phyloP scores from a whole-genome alignment of 2,113 vertebrate species.

The Cyanoliseus patagonus region DNA sequence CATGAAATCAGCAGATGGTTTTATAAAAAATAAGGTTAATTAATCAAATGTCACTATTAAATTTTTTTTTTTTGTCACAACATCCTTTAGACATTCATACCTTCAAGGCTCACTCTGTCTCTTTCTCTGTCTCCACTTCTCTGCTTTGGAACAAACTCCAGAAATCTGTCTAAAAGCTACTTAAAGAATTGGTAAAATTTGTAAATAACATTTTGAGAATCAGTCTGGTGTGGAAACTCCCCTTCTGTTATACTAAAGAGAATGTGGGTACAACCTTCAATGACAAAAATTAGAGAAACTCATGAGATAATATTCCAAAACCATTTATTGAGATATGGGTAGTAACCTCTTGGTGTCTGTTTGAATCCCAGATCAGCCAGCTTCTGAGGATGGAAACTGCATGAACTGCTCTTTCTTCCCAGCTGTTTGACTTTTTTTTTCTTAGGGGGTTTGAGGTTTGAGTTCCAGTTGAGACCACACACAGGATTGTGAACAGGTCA shows the following conservation, averaged over 20 bases:
- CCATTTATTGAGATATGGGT: not conserved
- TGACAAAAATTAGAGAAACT: not conserved
- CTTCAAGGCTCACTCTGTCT: not conserved
- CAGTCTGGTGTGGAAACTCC: accelerated
- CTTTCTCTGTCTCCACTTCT: not conserved
- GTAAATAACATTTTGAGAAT: not conserved
- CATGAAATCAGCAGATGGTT: not conserved
- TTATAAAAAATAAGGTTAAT: not conserved
- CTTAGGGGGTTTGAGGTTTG: not conserved
- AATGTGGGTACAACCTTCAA: not conserved
- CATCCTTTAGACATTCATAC: not conserved
- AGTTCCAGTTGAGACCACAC: not conserved
- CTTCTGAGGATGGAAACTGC: not conserved
- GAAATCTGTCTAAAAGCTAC: not conserved
- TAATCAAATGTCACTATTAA: not conserved
- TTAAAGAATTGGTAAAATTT: not conserved
- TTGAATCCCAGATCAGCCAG: not conserved
- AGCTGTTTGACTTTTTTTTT: not conserved
- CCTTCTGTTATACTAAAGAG: not conserved
- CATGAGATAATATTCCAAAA: not conserved
- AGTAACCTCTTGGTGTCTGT: not conserved
- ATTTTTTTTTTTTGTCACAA: not conserved
- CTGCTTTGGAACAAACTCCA: not conserved
- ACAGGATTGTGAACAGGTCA: not conserved
- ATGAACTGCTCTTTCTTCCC: not conserved